These are phyloP conservation scores for Orthonevra nobilis DNA, from an alignment of 2,888 invertebrate species.

Conservation along the genomic window DNA sequence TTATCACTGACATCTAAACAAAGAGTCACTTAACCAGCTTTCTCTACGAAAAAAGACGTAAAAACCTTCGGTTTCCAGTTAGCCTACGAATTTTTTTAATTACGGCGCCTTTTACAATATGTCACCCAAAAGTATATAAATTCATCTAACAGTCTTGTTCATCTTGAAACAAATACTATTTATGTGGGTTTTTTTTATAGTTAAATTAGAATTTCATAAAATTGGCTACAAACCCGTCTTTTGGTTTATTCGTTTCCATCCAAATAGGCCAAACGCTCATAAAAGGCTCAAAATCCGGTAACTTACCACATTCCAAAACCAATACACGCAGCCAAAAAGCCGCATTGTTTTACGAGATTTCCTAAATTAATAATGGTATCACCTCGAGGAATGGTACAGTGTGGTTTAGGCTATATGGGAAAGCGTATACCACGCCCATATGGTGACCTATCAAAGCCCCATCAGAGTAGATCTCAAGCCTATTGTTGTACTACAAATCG, in stretches of 20 bases:
- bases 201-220: constrained; percentile 39
- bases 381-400: background rate
- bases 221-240: constrained; percentile 32
- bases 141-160: background rate
- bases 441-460: background rate
- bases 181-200: constrained; percentile 21
- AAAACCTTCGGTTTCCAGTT: too few species aligned
- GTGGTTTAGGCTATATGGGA: background rate
- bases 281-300: constrained; percentile 33
- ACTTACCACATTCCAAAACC: constrained; percentile 16
- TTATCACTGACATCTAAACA: too few species aligned
- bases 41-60: too few species aligned
- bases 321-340: background rate
- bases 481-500: constrained; percentile 37
- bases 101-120: constrained; percentile 14
- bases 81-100: background rate
- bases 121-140: background rate
- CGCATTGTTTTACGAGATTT: constrained; percentile 33
- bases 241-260: background rate
- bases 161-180: background rate
- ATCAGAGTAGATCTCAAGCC: background rate
- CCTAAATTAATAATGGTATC: constrained; percentile 15
- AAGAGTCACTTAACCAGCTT: too few species aligned
- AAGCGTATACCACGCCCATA: background rate
- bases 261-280: constrained; percentile 15